These are phyloP conservation scores for Epinephelus fuscoguttatus DNA, from an alignment of 2,113 vertebrate species.

Conservation along the genomic window DNA sequence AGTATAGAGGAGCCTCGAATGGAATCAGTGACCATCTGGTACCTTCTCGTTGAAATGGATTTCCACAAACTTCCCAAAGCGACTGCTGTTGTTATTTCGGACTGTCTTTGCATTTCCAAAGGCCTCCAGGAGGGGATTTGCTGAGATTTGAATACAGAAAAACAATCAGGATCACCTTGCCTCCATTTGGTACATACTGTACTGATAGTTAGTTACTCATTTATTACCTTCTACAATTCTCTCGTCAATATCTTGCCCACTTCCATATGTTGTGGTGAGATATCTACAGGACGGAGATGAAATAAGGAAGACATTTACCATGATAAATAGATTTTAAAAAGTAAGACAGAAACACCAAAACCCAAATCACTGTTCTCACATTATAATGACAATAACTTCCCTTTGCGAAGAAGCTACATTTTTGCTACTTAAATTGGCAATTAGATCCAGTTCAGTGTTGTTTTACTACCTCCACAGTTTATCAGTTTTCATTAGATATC, in stretches of 20 bases:
- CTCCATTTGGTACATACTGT: not conserved
- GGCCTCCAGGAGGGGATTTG: constrained; percentile 96
- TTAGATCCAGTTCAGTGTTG: not conserved
- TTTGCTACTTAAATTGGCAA: not conserved
- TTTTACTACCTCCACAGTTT: too few species aligned
- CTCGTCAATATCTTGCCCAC: constrained; percentile 98
- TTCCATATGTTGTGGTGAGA: constrained; percentile 97
- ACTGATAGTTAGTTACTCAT: not conserved
- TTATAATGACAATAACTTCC: not conserved
- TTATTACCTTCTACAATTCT: constrained; percentile 97
- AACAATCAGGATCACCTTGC: not conserved
- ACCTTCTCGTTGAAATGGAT: constrained; percentile 99
- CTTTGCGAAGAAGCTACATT: not conserved
- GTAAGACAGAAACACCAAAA: not conserved
- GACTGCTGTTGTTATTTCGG: constrained; percentile 98
- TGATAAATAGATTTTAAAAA: constrained; percentile 1
- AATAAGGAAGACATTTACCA: not conserved
- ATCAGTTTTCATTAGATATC: not conserved
- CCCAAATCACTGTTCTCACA: not conserved
- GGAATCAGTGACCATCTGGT: not conserved
- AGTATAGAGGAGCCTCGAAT: not conserved
- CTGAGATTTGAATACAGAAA: constrained; percentile 76
- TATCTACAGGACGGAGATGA: constrained; percentile 85
- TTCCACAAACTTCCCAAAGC: constrained; percentile 99
- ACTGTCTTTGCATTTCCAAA: constrained; percentile 99